Evolutionary conservation across 1,140 invertebrate genomes (phyloP).

Genomic region (Apis dorsata): DNA sequence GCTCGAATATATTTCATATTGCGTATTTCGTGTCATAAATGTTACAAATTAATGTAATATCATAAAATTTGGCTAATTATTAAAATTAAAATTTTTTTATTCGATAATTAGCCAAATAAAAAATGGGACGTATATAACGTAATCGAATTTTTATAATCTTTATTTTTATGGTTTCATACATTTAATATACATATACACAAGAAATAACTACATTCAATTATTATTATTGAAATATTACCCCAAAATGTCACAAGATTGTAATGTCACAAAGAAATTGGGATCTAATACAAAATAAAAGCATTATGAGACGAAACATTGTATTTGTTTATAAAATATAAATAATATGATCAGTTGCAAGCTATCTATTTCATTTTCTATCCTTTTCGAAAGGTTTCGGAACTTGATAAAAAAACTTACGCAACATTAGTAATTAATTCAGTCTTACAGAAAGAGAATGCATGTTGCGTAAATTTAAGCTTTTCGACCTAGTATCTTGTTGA

Average conservation of each 20-base stretch:
- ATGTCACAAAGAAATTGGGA: slow-evolving; percentile 55
- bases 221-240: slow-evolving; percentile 54
- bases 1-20: slow-evolving; percentile 18
- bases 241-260: slow-evolving; percentile 56
- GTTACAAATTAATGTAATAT: slow-evolving; percentile 3
- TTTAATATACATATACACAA: slow-evolving; percentile 67
- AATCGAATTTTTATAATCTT: slow-evolving; percentile 59
- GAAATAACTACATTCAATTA: slow-evolving; percentile 53
- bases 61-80: slow-evolving; percentile 24
- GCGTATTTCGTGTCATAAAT: slow-evolving; percentile 8
- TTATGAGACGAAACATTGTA: slow-evolving; percentile 32
- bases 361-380: slow-evolving; percentile 2
- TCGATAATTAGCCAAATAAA: slow-evolving; percentile 29
- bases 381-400: neutral
- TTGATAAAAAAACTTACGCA: neutral
- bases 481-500: neutral
- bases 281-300: slow-evolving; percentile 57
- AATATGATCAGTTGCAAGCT: slow-evolving; percentile 29
- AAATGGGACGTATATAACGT: slow-evolving; percentile 37
- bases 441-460: slow-evolving; percentile 35
- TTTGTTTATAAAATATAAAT: slow-evolving; percentile 47
- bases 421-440: slow-evolving; percentile 39
- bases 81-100: neutral
- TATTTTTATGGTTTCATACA: slow-evolving; percentile 62
- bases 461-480: neutral